Percentiles rank a stretch among this genome's conserved stretches.
Conservation (phyloP, 2,113 vertebrate genomes). For the Ia io region DNA sequence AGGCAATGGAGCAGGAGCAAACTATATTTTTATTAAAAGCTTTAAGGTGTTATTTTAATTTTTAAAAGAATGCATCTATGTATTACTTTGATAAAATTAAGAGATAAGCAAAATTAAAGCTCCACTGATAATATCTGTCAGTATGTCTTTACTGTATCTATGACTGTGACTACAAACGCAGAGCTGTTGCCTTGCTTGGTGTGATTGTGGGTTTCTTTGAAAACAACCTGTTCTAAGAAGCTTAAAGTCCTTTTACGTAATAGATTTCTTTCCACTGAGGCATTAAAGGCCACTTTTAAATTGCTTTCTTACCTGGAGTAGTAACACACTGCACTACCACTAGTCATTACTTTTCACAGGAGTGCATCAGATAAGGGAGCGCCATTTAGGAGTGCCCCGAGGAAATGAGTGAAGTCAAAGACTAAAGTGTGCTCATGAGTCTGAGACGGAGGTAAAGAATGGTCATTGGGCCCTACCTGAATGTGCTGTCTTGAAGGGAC, state of each 20-base stretch:
- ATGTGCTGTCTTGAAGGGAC: neutral
- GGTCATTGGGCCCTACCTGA: neutral
- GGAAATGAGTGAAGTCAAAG: neutral
- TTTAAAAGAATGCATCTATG: neutral
- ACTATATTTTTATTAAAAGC: neutral
- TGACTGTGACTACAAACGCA: neutral
- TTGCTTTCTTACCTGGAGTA: neutral
- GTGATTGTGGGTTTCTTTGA: neutral
- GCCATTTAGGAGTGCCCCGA: neutral
- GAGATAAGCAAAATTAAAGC: neutral
- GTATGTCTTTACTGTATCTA: neutral
- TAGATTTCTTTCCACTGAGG: neutral
- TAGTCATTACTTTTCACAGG: neutral
- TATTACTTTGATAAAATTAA: neutral
- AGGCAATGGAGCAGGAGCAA: neutral
- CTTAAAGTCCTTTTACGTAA: neutral
- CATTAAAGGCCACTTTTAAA: neutral
- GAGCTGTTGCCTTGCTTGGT: neutral
- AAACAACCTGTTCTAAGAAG: neutral
- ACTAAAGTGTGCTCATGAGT: neutral
- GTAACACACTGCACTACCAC: neutral
- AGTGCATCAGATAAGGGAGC: neutral
- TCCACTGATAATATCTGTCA: neutral
- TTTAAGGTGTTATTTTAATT: neutral
- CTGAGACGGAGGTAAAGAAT: neutral